Evolutionary conservation across 2,113 vertebrate genomes (phyloP), one percentile per base, ranked within the genome.

Genomic region (Spizaetus ornatus): DNA sequence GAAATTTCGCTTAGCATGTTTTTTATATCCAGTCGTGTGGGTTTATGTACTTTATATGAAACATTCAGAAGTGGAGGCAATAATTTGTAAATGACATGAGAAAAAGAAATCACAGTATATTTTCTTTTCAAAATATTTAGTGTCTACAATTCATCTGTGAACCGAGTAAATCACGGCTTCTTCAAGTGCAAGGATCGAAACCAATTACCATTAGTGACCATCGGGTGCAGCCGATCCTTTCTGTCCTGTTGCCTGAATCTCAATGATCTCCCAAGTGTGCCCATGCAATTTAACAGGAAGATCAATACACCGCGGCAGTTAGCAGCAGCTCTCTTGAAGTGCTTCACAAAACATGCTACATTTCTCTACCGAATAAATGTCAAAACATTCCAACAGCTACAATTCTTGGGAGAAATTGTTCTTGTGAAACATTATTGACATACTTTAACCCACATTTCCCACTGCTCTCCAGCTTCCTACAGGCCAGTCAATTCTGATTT

Each of bases 361-460:
- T 98, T 98, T 98, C 98, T 98, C 98, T 97, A 98, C 98, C 93
- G 96, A 98, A 98, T 99, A 99, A 99, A 99, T 99, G 99, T 99
- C 99, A 99, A 99, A 99, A 98, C 96, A 98, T 98, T 98, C 98
- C 97, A 98, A 95, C 97, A 98, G 96, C 98, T 98, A 97, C 98
- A 98, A 98, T 98, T 98, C 97, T 98, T 98, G 94, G 93, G 98
- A 99, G 99, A 99, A 99, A 99, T 99, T 99, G 99, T 99, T 99
- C 98, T 98, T 98, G 98, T 99, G 98, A 99, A 99, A 99, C 98
- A 98, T 98, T 99, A 99, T 99, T 99, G 99, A 99, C 99, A 99
- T 99, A 96, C 98, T 99, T 99, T 99, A 99, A 99, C 99, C 98
- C 97, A 98, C 98, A 97, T 99, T 99, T 98, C 98, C 98, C 98